These are phyloP conservation scores for Cryptops parisi DNA, from an alignment of 2,888 invertebrate genomes.

Conservation along the genomic window DNA sequence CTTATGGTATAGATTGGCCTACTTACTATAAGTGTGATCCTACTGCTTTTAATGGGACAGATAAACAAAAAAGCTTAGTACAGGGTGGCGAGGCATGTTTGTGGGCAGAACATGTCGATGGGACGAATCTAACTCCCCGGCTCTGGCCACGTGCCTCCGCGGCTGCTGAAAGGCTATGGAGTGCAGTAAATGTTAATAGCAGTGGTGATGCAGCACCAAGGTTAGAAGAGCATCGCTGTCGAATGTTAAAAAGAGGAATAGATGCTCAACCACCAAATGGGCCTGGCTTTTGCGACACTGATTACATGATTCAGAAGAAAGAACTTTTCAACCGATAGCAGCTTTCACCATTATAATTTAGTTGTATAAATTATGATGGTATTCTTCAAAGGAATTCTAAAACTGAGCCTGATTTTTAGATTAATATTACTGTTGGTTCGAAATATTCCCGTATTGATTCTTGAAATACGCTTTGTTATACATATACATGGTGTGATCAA, in stretches of 20 bases:
- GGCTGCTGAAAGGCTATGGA: conserved; percentile 76
- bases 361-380: no score
- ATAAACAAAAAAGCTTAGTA: conserved; percentile 45
- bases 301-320: neutral
- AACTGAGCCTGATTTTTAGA: no score
- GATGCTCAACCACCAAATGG: conserved; percentile 52
- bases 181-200: conserved; percentile 34
- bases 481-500: no score
- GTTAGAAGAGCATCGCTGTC: conserved; percentile 40
- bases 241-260: conserved; percentile 52
- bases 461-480: no score
- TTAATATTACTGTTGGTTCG: no score
- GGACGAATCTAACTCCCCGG: conserved; percentile 41
- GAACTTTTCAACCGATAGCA: neutral
- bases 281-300: conserved; percentile 45
- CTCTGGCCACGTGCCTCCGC: conserved; percentile 79
- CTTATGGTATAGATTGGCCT: conserved; percentile 50
- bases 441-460: no score
- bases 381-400: no score
- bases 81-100: conserved; percentile 84
- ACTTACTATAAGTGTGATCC: conserved; percentile 40
- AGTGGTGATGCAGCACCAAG: conserved; percentile 40
- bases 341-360: no score
- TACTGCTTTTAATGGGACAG: conserved; percentile 27
- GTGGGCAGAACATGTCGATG: conserved; percentile 79